Base-by-base conservation (phyloP, 2,797 vertebrate species). In the Etheostoma perlongum region DNA sequence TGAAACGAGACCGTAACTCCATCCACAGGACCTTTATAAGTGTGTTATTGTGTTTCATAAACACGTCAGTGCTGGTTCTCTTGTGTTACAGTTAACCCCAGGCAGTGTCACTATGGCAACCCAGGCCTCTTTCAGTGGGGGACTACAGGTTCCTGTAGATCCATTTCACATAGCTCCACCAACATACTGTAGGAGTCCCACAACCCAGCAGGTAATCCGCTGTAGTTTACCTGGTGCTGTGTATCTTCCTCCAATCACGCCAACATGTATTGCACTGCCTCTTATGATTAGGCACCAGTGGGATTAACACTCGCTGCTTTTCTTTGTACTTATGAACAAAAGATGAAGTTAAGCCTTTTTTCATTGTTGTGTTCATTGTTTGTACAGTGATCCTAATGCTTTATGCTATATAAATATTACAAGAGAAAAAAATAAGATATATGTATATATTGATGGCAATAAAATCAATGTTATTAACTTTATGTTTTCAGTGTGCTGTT, bases 371-470 rank as follows among this genome's bases (percentile, higher is more conserved):
- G 69, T 86, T 85, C 57, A 36, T 83, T 83, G 84, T 90, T 86
- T 84, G 76, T 81, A 86, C 60, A 64, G 79, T 86, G 79, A 86
- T 77, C 63, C 65, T 68, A 40, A 82, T 84, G 74, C 81, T 89
- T 90, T 77, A 83, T 85, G 58, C 53, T 89, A 51, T 79, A 82
- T 58, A 67, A 78, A 75, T 82, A 79, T 82, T 48, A 25, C 44
- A 73, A 70, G 52, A 78, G 74, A 12, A 72, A 19, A 36, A 64
- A 61, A 62, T 75, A 64, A 87, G 42, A 85, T 81, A 70, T 84
- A 67, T 92, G 79, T 94, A 87, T 91, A 89, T 89, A 91, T 94
- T 74, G 73, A 84, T 88, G 90, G 88, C 81, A 94, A 94, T 94
- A 95, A 94, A 94, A 79, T 76, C 47, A 68, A 67, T 71, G 81